phyloP scores from a whole-genome alignment of 2,888 invertebrate species.

The Brachypterus glaber region DNA sequence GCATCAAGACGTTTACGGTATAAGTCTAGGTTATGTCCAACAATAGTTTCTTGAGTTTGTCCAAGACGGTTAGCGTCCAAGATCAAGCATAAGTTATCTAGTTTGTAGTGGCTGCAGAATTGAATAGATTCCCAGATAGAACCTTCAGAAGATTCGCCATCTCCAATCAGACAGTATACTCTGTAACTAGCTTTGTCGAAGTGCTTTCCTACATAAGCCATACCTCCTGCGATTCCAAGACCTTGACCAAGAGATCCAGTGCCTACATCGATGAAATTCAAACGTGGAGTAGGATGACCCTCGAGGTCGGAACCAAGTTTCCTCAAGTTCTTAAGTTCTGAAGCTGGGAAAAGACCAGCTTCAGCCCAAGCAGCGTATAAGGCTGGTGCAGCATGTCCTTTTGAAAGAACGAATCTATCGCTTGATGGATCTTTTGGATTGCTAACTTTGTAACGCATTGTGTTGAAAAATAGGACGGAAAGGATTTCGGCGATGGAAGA shows the following conservation, averaged over 20 bases:
- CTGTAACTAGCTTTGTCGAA: slow-evolving; percentile 74
- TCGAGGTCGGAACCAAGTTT: slow-evolving; percentile 90
- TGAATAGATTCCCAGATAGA: slow-evolving; percentile 95
- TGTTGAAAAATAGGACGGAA: slow-evolving; percentile 96
- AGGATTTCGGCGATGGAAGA: slow-evolving; percentile 95
- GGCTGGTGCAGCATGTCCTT: slow-evolving; percentile 97
- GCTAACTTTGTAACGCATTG: slow-evolving; percentile 84
- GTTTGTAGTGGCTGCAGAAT: slow-evolving; percentile 87
- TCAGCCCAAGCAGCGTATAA: slow-evolving; percentile 99
- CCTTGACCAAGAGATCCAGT: slow-evolving; percentile 98
- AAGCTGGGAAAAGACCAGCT: slow-evolving; percentile 76
- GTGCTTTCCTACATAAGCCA: slow-evolving; percentile 92
- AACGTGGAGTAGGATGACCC: slow-evolving; percentile 95
- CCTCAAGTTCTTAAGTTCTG: slow-evolving; percentile 75
- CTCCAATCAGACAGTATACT: slow-evolving; percentile 90
- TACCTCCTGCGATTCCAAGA: slow-evolving; percentile 89
- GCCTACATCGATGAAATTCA: slow-evolving; percentile 96
- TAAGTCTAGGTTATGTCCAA: slow-evolving; percentile 80
- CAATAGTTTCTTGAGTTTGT: slow-evolving; percentile 88
- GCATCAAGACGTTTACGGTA: slow-evolving; percentile 76
- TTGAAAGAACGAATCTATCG: slow-evolving; percentile 93
- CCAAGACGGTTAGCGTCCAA: slow-evolving; percentile 96
- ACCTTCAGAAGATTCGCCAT: slow-evolving; percentile 97
- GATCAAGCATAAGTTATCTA: slow-evolving; percentile 93
- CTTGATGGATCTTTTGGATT: slow-evolving; percentile 79